Conservation (phyloP, 1,140 invertebrate species). For the Cheumatopsyche charites region DNA sequence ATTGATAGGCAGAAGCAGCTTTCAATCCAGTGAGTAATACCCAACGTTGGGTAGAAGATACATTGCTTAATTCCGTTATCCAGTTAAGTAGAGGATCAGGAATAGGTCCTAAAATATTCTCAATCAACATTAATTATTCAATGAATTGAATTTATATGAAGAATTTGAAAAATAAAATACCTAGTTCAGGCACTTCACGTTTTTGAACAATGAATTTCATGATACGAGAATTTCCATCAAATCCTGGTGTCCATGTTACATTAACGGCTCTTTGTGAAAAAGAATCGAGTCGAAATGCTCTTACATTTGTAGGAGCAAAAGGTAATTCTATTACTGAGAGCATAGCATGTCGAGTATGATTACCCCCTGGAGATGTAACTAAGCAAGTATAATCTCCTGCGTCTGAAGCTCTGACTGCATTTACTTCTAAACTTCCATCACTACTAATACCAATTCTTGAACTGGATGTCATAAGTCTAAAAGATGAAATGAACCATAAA, state of each 20-base stretch:
- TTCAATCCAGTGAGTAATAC: conserved; percentile 84
- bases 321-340: conserved; percentile 93
- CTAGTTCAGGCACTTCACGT: conserved; percentile 83
- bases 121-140: conserved; percentile 18
- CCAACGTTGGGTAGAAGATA: conserved; percentile 79
- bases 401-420: conserved; percentile 80
- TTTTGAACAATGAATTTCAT: conserved; percentile 93
- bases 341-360: conserved; percentile 84
- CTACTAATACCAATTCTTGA: conserved; percentile 72
- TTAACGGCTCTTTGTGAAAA: conserved; percentile 76
- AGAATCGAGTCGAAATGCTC: conserved; percentile 71
- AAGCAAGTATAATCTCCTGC: conserved; percentile 83
- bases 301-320: conserved; percentile 86
- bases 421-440: conserved; percentile 81
- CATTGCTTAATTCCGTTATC: conserved; percentile 87
- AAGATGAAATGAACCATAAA: conserved; percentile 37
- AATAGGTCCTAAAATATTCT: conserved; percentile 70
- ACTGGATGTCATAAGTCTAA: conserved; percentile 70
- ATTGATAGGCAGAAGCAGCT: conserved; percentile 94
- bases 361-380: conserved; percentile 87
- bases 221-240: conserved; percentile 96
- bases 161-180: conserved; percentile 59
- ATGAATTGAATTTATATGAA: conserved; percentile 41
- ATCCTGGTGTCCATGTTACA: conserved; percentile 92
- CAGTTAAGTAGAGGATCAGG: conserved; percentile 84